phyloP scores from a whole-genome alignment of 2,797 vertebrate genomes.

The Liparis tanakae region DNA sequence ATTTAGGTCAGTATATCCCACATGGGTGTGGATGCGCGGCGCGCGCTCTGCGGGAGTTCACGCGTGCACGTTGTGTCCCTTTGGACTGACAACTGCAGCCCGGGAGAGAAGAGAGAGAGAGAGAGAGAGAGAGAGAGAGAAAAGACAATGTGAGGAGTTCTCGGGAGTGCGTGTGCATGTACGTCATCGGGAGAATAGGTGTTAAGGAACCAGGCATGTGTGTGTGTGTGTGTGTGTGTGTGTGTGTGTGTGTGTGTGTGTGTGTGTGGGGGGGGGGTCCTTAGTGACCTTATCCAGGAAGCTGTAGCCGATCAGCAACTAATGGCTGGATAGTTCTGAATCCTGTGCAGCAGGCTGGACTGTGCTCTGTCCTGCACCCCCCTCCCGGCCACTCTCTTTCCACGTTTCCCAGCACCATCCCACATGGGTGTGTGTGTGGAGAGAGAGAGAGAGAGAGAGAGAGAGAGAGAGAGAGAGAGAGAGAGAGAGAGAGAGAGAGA shows the following conservation, averaged over 20 bases:
- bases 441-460: no score
- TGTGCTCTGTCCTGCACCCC: constrained; percentile 3
- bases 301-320: constrained; percentile 22
- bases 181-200: constrained; percentile 11
- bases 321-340: constrained; percentile 11
- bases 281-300: not conserved
- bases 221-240: no score
- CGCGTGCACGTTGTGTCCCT: not conserved
- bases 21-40: constrained; percentile 68
- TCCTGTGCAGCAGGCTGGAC: constrained; percentile 32
- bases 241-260: no score
- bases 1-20: constrained; percentile 74
- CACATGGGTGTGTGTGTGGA: not conserved
- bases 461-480: no score
- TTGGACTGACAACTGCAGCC: not conserved
- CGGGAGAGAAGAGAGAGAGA: not conserved
- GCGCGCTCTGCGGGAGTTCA: constrained; percentile 34
- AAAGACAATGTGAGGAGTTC: not conserved
- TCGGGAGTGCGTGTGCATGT: constrained; percentile 3
- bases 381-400: constrained; percentile 8
- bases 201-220: constrained; percentile 9
- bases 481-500: no score
- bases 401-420: constrained; percentile 52
- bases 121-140: no score
- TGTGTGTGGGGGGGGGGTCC: not conserved